Evolutionary conservation across 1,140 invertebrate genomes (phyloP), one percentile per base, ranked within the genome.

Genomic region (Aphaenogaster floridana): DNA sequence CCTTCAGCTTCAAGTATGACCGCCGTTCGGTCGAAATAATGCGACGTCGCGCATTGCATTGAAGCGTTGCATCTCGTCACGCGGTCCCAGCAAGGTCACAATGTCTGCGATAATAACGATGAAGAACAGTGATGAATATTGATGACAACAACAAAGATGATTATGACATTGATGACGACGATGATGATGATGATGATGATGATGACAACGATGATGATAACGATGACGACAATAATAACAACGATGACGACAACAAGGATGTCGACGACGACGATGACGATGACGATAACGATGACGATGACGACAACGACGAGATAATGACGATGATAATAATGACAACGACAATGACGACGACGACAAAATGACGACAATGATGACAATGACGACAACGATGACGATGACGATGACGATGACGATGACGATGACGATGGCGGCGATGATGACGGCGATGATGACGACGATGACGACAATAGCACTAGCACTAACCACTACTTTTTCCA

Each of bases 401-500:
- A 80, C 59, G 68, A 59, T 48, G 61, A 15, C 63, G 61, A n/a
- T 63, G 78, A 61, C 63, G 28, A 48, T 1, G 63, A 45, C 21
- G 78, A 42, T 2, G 50, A 57, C 45, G 77, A 50, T 39, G 66
- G 28, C 45, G 48, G 3, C 21, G 76, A 63, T 74, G 57, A 39
- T 54, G 34, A 57, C 61, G 50, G 78, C 77, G 64, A 85, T 34
- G n/a, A n/a, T n/a, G n/a, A n/a, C n/a, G n/a, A n/a, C n/a, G 50
- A 71, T 57, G 54, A 15, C 50, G 45, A 34, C 42, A 64, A 59
- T 64, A 66, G 50, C 63, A 90, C 86, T 90, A 84, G 59, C 83
- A 90, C 89, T 88, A 88, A 28, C 78, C 87, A 85, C 72, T 89
- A 91, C 90, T 91, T 90, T 89, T 90, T 91, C 63, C 90, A 90